These are phyloP conservation scores for Denticeps clupeoides DNA, from an alignment of 2,797 vertebrate species.

Conservation along the genomic window DNA sequence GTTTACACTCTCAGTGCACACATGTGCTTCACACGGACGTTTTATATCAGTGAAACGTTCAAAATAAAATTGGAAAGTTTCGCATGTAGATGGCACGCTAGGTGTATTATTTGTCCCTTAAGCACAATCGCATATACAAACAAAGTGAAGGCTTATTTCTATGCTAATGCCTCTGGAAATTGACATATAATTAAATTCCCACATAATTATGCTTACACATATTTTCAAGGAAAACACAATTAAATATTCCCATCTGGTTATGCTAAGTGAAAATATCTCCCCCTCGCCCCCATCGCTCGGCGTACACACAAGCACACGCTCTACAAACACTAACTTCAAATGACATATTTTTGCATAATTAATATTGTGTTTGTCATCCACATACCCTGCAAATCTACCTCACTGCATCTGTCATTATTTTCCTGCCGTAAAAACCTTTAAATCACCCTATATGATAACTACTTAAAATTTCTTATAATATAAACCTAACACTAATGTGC, in stretches of 20 bases:
- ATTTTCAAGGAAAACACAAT: constrained; percentile 24
- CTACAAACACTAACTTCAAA: constrained; percentile 3
- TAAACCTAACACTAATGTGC: too few relatives aligned
- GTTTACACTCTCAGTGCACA: constrained; percentile 5
- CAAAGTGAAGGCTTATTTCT: constrained; percentile 29
- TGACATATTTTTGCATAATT: constrained; percentile 26
- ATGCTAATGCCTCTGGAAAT: constrained; percentile 34
- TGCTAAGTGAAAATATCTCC: constrained; percentile 27
- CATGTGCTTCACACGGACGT: not conserved
- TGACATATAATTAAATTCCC: constrained; percentile 35
- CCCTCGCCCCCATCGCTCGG: constrained; percentile 40
- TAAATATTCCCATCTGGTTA: constrained; percentile 36
- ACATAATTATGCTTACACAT: constrained; percentile 31
- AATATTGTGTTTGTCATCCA: constrained; percentile 37
- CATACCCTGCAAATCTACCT: constrained; percentile 24
- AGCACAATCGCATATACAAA: constrained; percentile 11
- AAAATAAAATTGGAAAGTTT: constrained; percentile 5
- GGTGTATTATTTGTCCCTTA: constrained; percentile 15
- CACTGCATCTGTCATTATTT: constrained; percentile 31
- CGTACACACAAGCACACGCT: not conserved
- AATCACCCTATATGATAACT: too few relatives aligned
- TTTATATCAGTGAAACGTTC: constrained; percentile 5
- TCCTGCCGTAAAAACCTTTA: not conserved
- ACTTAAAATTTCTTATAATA: too few relatives aligned
- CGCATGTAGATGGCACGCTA: constrained; percentile 13